Conservation (phyloP, 2,113 vertebrate species). For the Siniperca chuatsi region DNA sequence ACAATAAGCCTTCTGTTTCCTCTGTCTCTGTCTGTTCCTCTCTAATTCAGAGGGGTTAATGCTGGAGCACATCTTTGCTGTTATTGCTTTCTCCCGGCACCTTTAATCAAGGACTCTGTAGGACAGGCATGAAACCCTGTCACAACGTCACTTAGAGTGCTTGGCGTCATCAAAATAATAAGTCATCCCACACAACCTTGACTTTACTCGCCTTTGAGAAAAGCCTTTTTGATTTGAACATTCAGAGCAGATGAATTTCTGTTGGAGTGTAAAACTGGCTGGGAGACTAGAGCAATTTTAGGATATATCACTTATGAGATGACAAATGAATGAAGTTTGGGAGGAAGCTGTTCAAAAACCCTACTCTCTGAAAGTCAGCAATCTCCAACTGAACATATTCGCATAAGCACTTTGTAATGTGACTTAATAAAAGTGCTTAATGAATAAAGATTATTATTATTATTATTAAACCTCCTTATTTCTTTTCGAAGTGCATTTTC, state of each 20-base stretch:
- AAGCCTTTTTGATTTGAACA: conserved; percentile 39
- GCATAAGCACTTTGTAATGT: no score
- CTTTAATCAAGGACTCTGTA: conserved; percentile 77
- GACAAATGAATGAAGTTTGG: conserved; percentile 43
- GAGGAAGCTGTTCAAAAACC: conserved; percentile 23
- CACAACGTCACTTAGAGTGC: conserved; percentile 49
- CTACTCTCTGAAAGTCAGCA: conserved; percentile 15
- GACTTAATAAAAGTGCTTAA: no score
- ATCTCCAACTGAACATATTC: conserved; percentile 15
- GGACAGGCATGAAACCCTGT: conserved; percentile 68
- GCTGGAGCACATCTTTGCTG: conserved; percentile 63
- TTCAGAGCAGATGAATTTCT: conserved; percentile 29
- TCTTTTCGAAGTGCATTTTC: conserved; percentile 15
- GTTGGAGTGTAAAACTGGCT: conserved; percentile 18
- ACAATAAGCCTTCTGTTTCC: conserved; percentile 65
- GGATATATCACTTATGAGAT: conserved; percentile 31
- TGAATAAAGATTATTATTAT: no score
- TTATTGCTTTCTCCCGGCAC: conserved; percentile 64
- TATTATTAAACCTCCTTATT: not conserved
- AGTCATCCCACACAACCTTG: conserved; percentile 66
- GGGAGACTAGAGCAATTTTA: conserved; percentile 6
- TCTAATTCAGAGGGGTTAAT: conserved; percentile 62
- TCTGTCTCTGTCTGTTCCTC: conserved; percentile 27
- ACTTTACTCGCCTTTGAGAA: conserved; percentile 43
- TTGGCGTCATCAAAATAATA: conserved; percentile 59